These are phyloP conservation scores for Aurelia sp. DNA, from an alignment of 30 jellyfish, hydroid and myxozoan genomes.

Conservation along the genomic window DNA sequence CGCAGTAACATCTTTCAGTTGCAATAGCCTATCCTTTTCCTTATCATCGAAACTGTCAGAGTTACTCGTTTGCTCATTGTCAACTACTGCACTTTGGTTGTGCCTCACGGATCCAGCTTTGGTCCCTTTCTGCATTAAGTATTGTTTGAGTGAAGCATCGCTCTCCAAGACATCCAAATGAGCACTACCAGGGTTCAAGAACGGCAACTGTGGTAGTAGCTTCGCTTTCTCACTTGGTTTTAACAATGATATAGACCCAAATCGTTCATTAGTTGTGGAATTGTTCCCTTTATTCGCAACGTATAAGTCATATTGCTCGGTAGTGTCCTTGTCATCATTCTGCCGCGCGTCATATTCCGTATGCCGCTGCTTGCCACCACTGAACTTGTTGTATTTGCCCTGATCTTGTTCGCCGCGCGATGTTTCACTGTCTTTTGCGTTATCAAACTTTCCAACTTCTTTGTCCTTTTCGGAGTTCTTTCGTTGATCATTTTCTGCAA, in stretches of 20 bases:
- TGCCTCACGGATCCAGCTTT: slow-evolving; percentile 10
- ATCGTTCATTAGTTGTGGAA: not conserved
- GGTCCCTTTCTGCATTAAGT: slow-evolving; percentile 48
- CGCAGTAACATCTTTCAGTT: slow-evolving; percentile 56
- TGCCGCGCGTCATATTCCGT: not conserved
- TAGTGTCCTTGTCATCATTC: slow-evolving; percentile 7
- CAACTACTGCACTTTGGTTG: not conserved
- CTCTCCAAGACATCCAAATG: slow-evolving; percentile 70
- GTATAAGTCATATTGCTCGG: slow-evolving; percentile 35
- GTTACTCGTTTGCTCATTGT: not conserved
- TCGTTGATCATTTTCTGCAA: not conserved
- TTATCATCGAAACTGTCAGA: slow-evolving; percentile 40
- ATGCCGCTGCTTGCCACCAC: not conserved
- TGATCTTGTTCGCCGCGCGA: not conserved
- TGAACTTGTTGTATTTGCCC: not conserved
- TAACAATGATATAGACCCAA: not conserved
- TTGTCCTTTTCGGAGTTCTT: not conserved
- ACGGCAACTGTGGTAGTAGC: slow-evolving; percentile 61
- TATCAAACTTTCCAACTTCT: not conserved
- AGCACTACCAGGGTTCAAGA: slow-evolving; percentile 73
- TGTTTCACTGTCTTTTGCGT: not conserved
- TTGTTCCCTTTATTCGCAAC: slow-evolving; percentile 19
- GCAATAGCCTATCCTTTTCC: slow-evolving; percentile 44
- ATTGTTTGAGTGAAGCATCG: slow-evolving; percentile 58
- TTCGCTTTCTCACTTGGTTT: not conserved